Conservation (phyloP, 2,888 invertebrate genomes). For the Drosophila anomalata region DNA sequence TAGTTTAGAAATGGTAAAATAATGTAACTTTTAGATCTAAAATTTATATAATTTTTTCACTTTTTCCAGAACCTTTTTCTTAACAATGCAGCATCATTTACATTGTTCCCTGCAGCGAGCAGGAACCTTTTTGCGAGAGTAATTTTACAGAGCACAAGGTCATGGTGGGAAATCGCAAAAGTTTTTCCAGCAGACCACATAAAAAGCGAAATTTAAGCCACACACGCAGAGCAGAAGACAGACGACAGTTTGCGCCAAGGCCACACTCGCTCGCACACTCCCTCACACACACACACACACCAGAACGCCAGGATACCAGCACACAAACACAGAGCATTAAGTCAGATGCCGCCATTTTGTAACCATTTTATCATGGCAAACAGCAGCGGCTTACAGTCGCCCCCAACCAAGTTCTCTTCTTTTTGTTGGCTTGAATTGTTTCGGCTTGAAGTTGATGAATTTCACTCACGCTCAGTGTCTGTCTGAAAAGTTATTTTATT, state of each 20-base stretch:
- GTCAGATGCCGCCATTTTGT: conserved; percentile 77
- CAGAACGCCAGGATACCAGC: neutral
- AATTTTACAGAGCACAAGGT: conserved; percentile 39
- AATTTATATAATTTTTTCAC: neutral
- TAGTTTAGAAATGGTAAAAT: neutral
- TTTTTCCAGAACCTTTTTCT: neutral
- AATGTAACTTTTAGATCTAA: neutral
- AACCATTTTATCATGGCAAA: conserved; percentile 73
- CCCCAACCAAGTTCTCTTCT: conserved; percentile 17
- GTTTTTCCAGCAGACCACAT: conserved; percentile 46
- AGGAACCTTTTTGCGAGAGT: conserved; percentile 33
- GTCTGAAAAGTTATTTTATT: conserved; percentile 66
- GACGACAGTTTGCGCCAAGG: conserved; percentile 66
- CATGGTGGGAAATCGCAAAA: conserved; percentile 45
- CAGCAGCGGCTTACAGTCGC: conserved; percentile 39
- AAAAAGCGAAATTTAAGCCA: conserved; percentile 67
- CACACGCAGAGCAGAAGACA: conserved; percentile 55
- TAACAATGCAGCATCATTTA: conserved; percentile 18
- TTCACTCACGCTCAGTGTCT: conserved; percentile 53
- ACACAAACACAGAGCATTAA: conserved; percentile 49
- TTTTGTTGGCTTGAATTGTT: conserved; percentile 39
- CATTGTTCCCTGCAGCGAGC: conserved; percentile 24
- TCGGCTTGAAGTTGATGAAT: conserved; percentile 64
- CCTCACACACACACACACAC: conserved; percentile 7
- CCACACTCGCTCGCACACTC: conserved; percentile 28